Base-by-base conservation (phyloP, 2,888 invertebrate genomes). In the Protonemura montana region DNA sequence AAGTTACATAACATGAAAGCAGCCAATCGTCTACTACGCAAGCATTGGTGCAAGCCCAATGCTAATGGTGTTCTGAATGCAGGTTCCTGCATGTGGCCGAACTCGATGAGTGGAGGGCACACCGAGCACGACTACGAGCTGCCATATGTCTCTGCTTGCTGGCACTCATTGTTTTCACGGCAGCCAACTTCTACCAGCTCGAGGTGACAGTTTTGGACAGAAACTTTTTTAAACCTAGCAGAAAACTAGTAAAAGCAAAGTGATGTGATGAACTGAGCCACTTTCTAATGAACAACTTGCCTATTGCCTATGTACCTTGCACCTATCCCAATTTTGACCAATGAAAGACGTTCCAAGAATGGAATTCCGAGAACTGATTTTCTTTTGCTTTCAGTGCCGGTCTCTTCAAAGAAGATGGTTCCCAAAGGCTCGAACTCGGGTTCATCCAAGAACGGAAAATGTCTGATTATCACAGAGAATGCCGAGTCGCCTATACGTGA, bases 51-150 rank as follows among this genome's bases (percentile, higher is more conserved):
- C n/a, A n/a, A n/a, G n/a, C n/a, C n/a, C n/a, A 35, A 10, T 10
- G 35, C 35, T 35, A 35, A 35, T n/a, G n/a, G n/a, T n/a, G n/a
- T n/a, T n/a, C n/a, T n/a, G 35, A 3, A 10, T 3, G 21, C 59
- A 59, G 59, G 21, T 96, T 95, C 90, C 91, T 93, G 0, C 92
- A 94, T 89, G 90, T 94, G 0, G 89, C 92, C 30, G 94, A 94
- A 81, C 91, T 95, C 81, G 89, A 91, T 26, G 91, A 92, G 87
- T 95, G 95, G 95, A 91, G 91, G 88, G 89, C 89, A 0, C 91
- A 91, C 86, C 86, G 89, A 78, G 88, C 89, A 82, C 82, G 88
- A 10, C 87, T 89, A 0, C 88, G 89, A 5, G 77, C 87, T 7
- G 86, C 88, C 5, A 88, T 89, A 7, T 90, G 89, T 78, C 30